Evolutionary conservation across 2,888 invertebrate species (phyloP), one percentile per base, ranked within the genome.

Genomic region (Cinara cedri): DNA sequence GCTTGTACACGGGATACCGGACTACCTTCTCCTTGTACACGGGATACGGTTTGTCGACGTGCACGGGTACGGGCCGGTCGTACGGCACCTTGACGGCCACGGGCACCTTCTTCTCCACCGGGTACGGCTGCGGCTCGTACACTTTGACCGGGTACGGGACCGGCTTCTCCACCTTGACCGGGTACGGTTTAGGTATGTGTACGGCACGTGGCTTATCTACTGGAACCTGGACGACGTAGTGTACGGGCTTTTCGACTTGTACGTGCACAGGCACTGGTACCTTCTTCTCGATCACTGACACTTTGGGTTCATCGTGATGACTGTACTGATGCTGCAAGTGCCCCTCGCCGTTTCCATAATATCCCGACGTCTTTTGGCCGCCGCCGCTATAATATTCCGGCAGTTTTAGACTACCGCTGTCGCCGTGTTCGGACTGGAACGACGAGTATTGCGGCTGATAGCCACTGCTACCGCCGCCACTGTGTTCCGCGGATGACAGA

Each of bases 11-110:
- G 3, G 89, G 89, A 0, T 82, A 82, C 34, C 72, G 70, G 66
- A 78, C 72, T 26, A 89, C 87, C 72, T 93, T 92, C 83, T 91
- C 91, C 0, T 93, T 90, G 72, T 88, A 90, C 0, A 91, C 90
- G 91, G 93, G 93, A 85, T 91, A 91, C 9, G 93, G 92, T 82
- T 92, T 90, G 44, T 92, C 91, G 51, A 93, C 90, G 83, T 92
- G 90, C 8, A 93, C 91, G 16, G 84, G 84, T 49, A 83, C 83
- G 2, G 84, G 84, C 34, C 83, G 81, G 68, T 83, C 83, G 70
- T 92, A 91, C 82, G 88, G 90, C 68, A 92, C 91, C 87, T 92
- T 91, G 21, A 93, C 91, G 83, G 83, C 83, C 85, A 90, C 89
- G 60, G 90, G 93, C 19, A 84, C 82, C 24, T 83, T 82, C 81